Evolutionary conservation across 1,140 invertebrate species (phyloP), one percentile per base, ranked within the genome.

Genomic region (Drosophila persimilis): DNA sequence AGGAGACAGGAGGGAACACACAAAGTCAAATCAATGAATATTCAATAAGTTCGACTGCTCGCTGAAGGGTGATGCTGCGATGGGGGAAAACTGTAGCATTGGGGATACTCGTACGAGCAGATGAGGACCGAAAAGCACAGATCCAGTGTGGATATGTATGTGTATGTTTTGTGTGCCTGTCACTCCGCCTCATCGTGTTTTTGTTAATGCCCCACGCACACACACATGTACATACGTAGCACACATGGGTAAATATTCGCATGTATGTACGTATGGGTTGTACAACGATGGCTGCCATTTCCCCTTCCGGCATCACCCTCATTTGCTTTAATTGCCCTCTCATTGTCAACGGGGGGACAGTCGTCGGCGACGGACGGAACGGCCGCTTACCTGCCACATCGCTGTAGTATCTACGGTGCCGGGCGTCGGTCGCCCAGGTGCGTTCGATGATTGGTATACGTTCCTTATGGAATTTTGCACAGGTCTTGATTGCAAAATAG

Each of bases 401-500:
- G 92, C 96, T 98, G 90, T 95, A 98, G 92, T 95, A 97, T 79
- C 94, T 93, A 66, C 97, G 93, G 81, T 95, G 92, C 15, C 92
- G 89, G 7, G 94, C 94, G 80, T 95, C 93, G 70, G 93, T 93
- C 7, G 93, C 95, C 97, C 97, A 98, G 1, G 97, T 97, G 56
- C 94, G 93, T 92, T 95, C 94, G 15, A 98, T 94, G 31, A 97
- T 92, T 62, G 94, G 93, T 39, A 97, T 94, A 92, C 97, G 94
- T 55, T 95, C 94, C 43, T 91, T 74, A 90, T 97, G 96, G 92
- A 95, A 97, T 88, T 96, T 95, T 54, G 93, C 92, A 92, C 96
- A 98, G 11, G 97, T 98, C 93, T 98, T 98, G 47, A 98, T 95
- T 63, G 96, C 97, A 92, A 98, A 96, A 93, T 95, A 96, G 66